A percentile compares a stretch with the other conserved stretches of the same genome.
These are phyloP conservation scores for Neogale vison DNA, from an alignment of 2,113 vertebrate genomes.

Conservation along the genomic window DNA sequence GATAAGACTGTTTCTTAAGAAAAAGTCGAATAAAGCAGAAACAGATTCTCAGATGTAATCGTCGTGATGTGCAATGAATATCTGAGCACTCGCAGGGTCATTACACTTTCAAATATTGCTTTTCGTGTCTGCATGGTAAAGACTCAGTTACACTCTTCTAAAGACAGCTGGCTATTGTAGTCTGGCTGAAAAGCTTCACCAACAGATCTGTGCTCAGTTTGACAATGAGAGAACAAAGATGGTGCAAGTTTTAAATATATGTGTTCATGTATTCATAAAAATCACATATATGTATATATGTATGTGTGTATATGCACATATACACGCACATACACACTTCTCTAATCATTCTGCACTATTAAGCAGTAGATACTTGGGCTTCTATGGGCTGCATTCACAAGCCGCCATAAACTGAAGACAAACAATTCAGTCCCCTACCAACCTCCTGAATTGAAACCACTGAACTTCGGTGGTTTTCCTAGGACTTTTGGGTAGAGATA, in stretches of 20 bases:
- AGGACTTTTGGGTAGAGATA: neutral
- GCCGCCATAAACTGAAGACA: neutral
- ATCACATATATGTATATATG: neutral
- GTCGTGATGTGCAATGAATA: neutral
- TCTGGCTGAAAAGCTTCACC: conserved; percentile 63
- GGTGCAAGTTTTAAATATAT: conserved; percentile 65
- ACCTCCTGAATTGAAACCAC: neutral
- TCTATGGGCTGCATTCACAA: neutral
- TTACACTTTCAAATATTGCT: conserved; percentile 53
- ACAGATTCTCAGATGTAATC: conserved; percentile 49
- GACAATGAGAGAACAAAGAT: conserved; percentile 66
- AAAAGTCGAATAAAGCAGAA: conserved; percentile 43
- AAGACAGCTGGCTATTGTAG: conserved; percentile 61
- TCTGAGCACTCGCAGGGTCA: neutral
- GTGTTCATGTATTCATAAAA: neutral
- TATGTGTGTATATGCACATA: neutral
- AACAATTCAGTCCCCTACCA: neutral
- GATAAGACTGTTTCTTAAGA: conserved; percentile 33
- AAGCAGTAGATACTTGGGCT: neutral
- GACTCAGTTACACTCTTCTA: neutral
- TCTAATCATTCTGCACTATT: neutral
- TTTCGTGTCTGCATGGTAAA: conserved; percentile 23
- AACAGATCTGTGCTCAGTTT: conserved; percentile 60
- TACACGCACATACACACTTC: neutral
- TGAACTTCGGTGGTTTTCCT: neutral